Percentiles rank a stretch among this genome's conserved stretches.
These are phyloP conservation scores for Nasonia oneida DNA, from an alignment of 2,888 invertebrate species.

Conservation along the genomic window DNA sequence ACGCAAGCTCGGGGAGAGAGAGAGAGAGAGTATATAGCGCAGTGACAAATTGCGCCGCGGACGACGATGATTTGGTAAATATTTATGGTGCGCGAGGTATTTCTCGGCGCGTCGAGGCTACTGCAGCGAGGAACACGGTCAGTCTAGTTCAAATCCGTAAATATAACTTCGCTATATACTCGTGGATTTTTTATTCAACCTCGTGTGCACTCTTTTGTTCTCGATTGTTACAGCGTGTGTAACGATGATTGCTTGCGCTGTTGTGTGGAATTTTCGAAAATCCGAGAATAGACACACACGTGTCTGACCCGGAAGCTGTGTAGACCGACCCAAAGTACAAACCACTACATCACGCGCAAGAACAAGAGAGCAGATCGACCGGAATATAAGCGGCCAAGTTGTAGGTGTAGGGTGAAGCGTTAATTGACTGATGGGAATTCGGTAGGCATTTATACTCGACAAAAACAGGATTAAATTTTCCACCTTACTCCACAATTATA, in stretches of 20 bases:
- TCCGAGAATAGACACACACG: neutral
- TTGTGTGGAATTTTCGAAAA: neutral
- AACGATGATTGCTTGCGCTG: neutral
- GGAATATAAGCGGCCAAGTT: neutral
- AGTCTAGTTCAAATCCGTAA: neutral
- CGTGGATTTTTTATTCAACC: neutral
- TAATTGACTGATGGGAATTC: slow-evolving; percentile 1
- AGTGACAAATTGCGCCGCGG: slow-evolving; percentile 10
- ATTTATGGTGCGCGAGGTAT: neutral
- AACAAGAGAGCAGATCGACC: neutral
- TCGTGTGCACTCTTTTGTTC: no score
- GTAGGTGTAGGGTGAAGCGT: neutral
- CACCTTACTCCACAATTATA: neutral
- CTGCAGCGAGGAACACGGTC: neutral
- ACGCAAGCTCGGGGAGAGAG: neutral
- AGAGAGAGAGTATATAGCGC: neutral
- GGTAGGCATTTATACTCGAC: neutral
- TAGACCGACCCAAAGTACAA: neutral
- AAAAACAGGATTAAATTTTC: neutral
- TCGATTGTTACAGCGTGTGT: no score
- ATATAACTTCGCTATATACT: neutral
- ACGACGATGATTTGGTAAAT: slow-evolving; percentile 17
- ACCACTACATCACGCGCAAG: neutral
- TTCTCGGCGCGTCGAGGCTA: neutral
- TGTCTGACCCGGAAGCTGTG: neutral